Evolutionary conservation across 2,797 vertebrate genomes (phyloP).

Genomic region (Scyliorhinus canicula): DNA sequence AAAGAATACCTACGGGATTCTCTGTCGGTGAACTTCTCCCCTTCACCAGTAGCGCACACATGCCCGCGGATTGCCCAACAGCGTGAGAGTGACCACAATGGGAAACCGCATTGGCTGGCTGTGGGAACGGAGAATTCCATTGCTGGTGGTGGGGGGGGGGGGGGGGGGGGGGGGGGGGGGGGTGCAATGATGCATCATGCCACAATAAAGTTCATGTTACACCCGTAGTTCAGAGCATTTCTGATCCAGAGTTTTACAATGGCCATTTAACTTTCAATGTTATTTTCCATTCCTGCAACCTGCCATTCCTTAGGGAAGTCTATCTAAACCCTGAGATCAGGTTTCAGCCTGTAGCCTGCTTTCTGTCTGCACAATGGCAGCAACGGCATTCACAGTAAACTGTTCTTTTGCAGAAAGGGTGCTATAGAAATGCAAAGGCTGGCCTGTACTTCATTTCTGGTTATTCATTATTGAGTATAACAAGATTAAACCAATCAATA

Average conservation of each 20-base stretch:
- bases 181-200: too few relatives aligned
- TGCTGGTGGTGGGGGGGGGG: too few relatives aligned
- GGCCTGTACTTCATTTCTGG: background rate
- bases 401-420: background rate
- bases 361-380: background rate
- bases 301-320: background rate
- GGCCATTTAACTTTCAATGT: background rate
- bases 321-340: background rate
- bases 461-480: background rate
- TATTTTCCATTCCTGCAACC: background rate
- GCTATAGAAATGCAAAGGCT: background rate
- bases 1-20: too few relatives aligned
- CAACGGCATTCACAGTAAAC: background rate
- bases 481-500: background rate
- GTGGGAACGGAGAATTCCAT: too few relatives aligned
- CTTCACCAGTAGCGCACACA: too few relatives aligned
- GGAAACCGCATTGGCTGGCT: too few relatives aligned
- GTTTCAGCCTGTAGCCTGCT: background rate
- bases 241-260: background rate
- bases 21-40: too few relatives aligned
- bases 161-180: too few relatives aligned
- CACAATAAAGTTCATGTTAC: background rate
- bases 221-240: too few relatives aligned
- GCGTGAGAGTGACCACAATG: too few relatives aligned
- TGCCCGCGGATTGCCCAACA: too few relatives aligned